Evolutionary conservation across 1,140 invertebrate genomes (phyloP), one percentile per base, ranked within the genome.

Genomic region (Bombus sibiricus): DNA sequence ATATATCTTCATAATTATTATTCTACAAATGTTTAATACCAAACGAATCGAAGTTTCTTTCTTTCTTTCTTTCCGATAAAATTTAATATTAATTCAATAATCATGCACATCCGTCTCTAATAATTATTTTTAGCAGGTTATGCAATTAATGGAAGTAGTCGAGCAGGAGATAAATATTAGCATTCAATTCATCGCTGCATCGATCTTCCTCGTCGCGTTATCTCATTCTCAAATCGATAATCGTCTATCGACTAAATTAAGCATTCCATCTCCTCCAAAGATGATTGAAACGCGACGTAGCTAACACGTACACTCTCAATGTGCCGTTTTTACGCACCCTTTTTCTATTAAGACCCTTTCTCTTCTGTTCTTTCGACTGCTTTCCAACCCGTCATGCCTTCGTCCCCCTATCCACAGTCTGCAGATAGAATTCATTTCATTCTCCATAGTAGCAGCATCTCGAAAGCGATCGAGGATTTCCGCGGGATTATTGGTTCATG

Each of bases 401-500:
- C 74, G 74, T 59, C 76, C 75, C 47, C 43, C 64, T 43, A 12
- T 74, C 62, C 22, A 25, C 53, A 37, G 43, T 41, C 64, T 47
- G 47, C 18, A 66, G 62, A 32, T 57, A 41, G 37, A 66, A 81
- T 71, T 81, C 89, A 74, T 83, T 89, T 81, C 81, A 82, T 71
- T 74, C 80, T 62, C 84, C 43, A 78, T 53, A 73, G 57, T 39
- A 64, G 41, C 39, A 47, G 47, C 66, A 64, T 41, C 53, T 79
- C 72, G 87, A 88, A 87, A 87, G 78, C 79, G 73, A 71, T 72
- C 86, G 81, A 79, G 81, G 87, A 88, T 91, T 91, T 86, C 88
- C 87, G 82, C 43, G 69, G 74, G 89, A 91, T 90, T 90, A 91
- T 90, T 90, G 90, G 78, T 90, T 90, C 86, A 90, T 72, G 87